These are phyloP conservation scores for Gryon sp. DNA, from an alignment of 1,140 invertebrate species.

Conservation along the genomic window DNA sequence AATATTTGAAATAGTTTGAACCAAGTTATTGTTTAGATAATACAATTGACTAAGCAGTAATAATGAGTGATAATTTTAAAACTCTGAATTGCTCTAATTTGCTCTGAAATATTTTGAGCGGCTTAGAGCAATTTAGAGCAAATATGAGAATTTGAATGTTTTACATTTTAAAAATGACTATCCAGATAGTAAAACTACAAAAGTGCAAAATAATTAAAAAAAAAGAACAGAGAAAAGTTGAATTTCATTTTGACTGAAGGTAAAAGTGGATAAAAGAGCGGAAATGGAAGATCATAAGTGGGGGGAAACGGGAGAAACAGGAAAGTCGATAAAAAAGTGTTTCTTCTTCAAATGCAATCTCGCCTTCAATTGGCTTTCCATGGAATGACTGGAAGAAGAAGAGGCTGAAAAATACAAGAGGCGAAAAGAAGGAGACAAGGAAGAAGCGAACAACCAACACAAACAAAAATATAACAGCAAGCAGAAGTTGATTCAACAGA, in stretches of 20 bases:
- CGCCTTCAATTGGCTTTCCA: conserved; percentile 65
- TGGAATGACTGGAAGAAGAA: conserved; percentile 50
- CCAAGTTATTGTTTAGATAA: too few species aligned
- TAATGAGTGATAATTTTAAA: too few species aligned
- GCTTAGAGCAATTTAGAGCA: too few species aligned
- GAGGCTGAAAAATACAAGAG: too few species aligned
- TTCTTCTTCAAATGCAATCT: conserved; percentile 64
- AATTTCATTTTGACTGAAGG: conserved; percentile 21
- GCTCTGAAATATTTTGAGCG: too few species aligned
- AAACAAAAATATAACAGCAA: background rate
- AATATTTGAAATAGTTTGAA: too few species aligned
- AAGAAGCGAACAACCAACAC: conserved; percentile 21
- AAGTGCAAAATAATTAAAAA: background rate
- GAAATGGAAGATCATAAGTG: conserved; percentile 29
- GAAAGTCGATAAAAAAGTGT: conserved; percentile 57
- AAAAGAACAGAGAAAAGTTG: background rate
- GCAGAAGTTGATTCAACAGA: conserved; percentile 50
- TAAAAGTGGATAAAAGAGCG: conserved; percentile 32
- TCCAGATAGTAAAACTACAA: too few species aligned
- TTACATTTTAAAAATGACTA: too few species aligned
- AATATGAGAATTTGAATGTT: too few species aligned
- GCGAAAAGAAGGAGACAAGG: too few species aligned
- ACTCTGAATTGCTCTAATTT: too few species aligned
- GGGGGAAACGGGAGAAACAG: conserved; percentile 43
- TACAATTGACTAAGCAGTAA: too few species aligned